Conservation (phyloP, 2,797 vertebrate genomes). For the Danio tinwini region DNA sequence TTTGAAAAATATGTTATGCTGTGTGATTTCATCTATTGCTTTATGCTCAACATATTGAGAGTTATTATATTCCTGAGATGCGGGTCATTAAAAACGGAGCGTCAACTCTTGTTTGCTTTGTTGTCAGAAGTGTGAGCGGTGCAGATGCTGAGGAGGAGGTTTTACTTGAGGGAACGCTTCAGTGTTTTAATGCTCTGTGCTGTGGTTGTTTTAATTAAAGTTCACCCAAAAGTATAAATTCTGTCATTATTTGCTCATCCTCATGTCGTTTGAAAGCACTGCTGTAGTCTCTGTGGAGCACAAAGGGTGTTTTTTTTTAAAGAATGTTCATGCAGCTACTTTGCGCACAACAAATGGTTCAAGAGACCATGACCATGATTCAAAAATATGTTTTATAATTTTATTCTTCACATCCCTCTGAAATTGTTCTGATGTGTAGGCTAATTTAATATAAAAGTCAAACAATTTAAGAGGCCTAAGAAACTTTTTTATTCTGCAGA, state of each 20-base stretch:
- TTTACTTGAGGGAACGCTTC: slow-evolving; percentile 36
- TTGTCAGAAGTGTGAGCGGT: slow-evolving; percentile 32
- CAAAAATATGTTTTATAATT: neutral
- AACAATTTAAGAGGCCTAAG: no score
- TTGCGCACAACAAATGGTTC: neutral
- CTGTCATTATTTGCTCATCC: neutral
- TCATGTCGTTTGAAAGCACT: neutral
- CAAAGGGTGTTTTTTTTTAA: neutral
- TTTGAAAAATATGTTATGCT: slow-evolving; percentile 46
- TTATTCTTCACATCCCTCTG: no score
- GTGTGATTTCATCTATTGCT: slow-evolving; percentile 49
- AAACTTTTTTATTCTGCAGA: no score
- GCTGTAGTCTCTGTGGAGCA: neutral
- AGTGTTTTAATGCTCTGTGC: slow-evolving; percentile 27
- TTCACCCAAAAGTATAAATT: neutral
- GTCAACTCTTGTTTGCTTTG: slow-evolving; percentile 45
- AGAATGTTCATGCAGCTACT: slow-evolving; percentile 1
- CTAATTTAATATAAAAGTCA: no score
- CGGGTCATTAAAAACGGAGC: slow-evolving; percentile 45
- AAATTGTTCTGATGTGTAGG: no score
- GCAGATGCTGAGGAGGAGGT: slow-evolving; percentile 35
- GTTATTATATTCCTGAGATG: slow-evolving; percentile 42
- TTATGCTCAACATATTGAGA: slow-evolving; percentile 42
- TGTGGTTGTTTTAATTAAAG: slow-evolving; percentile 36
- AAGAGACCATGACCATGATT: neutral